Percentiles rank a stretch among this genome's conserved stretches.
Conservation (phyloP, 92 coral and sea anemone species). For the Palythoa grandiflora region DNA sequence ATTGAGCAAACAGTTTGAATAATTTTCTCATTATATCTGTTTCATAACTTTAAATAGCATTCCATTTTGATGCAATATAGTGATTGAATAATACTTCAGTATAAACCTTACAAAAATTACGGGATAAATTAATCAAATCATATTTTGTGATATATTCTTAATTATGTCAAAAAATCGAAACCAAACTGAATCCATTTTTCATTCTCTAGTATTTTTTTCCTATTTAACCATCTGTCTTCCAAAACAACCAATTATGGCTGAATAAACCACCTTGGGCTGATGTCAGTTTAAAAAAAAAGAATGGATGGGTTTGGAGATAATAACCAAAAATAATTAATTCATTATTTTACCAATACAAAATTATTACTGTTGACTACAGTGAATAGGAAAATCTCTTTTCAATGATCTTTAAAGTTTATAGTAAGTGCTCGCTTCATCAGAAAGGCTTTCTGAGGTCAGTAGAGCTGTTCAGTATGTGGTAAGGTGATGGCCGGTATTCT, state of each 20-base stretch:
- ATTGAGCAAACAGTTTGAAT: slow-evolving; percentile 8
- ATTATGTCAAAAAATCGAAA: slow-evolving; percentile 1
- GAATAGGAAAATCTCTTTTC: slow-evolving; percentile 17
- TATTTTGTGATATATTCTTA: slow-evolving; percentile 14
- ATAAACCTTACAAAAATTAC: slow-evolving; percentile 12
- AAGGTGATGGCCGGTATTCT: slow-evolving; percentile 22
- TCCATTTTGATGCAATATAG: slow-evolving; percentile 19
- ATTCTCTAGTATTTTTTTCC: too few species aligned
- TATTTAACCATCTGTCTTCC: too few species aligned
- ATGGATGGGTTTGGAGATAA: not conserved
- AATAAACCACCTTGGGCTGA: too few species aligned
- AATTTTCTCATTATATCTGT: slow-evolving; percentile 26
- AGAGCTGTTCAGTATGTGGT: slow-evolving; percentile 20
- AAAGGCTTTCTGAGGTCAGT: slow-evolving; percentile 27
- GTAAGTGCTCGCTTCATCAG: slow-evolving; percentile 16
- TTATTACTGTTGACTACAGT: slow-evolving; percentile 10
- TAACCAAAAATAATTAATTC: slow-evolving; percentile 19
- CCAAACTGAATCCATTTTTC: not conserved
- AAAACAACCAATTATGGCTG: too few species aligned
- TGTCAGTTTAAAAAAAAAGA: too few species aligned
- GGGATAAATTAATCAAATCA: slow-evolving; percentile 5
- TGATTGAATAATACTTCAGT: slow-evolving; percentile 6
- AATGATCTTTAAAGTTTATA: slow-evolving; percentile 16
- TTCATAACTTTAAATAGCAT: slow-evolving; percentile 23
- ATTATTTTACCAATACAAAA: slow-evolving; percentile 22